Evolutionary conservation across 2,888 invertebrate genomes (phyloP).

Genomic region (Scelioninae gen. 1): DNA sequence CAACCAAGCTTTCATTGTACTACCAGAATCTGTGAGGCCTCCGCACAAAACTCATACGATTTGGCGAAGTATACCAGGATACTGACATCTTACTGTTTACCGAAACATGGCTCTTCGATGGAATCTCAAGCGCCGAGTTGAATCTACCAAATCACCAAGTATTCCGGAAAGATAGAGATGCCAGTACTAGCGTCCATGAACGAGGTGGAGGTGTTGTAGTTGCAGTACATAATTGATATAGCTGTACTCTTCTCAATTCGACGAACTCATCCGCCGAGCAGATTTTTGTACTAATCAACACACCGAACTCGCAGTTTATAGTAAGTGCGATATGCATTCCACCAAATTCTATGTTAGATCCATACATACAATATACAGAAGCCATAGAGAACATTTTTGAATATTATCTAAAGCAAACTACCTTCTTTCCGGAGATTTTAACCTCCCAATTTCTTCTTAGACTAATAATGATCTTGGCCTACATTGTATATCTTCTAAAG

Average conservation of each 20-base stretch:
- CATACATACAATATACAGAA: not conserved
- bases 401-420: not conserved
- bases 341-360: not conserved
- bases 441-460: not conserved
- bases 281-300: not conserved
- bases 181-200: not conserved
- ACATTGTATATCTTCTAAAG: not conserved
- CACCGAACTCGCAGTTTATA: not conserved
- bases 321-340: not conserved
- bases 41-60: not conserved
- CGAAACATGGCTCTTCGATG: not conserved
- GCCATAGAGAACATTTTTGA: not conserved
- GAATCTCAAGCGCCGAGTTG: not conserved
- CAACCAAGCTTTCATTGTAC: not conserved
- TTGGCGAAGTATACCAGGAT: not conserved
- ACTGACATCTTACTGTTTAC: not conserved
- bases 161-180: not conserved
- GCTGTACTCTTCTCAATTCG: not conserved
- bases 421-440: not conserved
- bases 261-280: not conserved
- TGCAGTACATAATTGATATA: not conserved
- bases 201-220: constrained; percentile 7
- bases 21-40: not conserved
- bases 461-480: not conserved
- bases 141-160: not conserved